A percentile compares a stretch with the other conserved stretches of the same genome.
These are phyloP conservation scores for Elephantulus edwardii DNA, from an alignment of 2,113 vertebrate genomes.

Conservation along the genomic window DNA sequence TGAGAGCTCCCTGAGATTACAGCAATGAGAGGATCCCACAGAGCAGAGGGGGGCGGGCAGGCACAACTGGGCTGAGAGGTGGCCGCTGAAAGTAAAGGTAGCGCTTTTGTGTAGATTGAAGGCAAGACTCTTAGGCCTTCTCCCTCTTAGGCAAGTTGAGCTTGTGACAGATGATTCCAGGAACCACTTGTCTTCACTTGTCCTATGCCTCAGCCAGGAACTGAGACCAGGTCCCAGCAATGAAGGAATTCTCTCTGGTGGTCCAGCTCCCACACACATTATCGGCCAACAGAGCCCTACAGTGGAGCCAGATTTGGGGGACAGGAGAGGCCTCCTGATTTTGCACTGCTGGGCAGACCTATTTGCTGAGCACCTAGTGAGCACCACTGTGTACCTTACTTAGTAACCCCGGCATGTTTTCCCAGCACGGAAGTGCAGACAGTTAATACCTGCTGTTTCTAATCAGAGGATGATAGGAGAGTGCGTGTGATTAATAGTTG, in stretches of 20 bases:
- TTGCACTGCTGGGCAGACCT: not conserved
- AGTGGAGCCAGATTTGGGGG: not conserved
- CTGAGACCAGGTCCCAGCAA: not conserved
- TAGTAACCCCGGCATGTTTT: not conserved
- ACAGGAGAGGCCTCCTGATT: accelerated
- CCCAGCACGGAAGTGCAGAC: not conserved
- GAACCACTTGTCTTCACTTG: not conserved
- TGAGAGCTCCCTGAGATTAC: not conserved
- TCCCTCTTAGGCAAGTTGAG: not conserved
- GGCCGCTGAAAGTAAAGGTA: accelerated
- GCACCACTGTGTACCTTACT: accelerated
- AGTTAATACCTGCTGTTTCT: not conserved
- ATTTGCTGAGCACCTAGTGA: not conserved
- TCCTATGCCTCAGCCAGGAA: not conserved
- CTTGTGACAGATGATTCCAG: not conserved
- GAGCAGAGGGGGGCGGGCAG: not conserved
- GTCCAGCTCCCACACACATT: too few species aligned
- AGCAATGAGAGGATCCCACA: not conserved
- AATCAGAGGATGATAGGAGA: accelerated
- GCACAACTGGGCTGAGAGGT: too few species aligned
- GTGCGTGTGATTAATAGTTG: not conserved
- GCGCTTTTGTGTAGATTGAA: not conserved
- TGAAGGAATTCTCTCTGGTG: not conserved
- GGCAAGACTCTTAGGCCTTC: not conserved
- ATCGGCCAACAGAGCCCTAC: not conserved